These are phyloP conservation scores for Polypterus bichir DNA, from an alignment of 2,113 vertebrate species.

Conservation along the genomic window DNA sequence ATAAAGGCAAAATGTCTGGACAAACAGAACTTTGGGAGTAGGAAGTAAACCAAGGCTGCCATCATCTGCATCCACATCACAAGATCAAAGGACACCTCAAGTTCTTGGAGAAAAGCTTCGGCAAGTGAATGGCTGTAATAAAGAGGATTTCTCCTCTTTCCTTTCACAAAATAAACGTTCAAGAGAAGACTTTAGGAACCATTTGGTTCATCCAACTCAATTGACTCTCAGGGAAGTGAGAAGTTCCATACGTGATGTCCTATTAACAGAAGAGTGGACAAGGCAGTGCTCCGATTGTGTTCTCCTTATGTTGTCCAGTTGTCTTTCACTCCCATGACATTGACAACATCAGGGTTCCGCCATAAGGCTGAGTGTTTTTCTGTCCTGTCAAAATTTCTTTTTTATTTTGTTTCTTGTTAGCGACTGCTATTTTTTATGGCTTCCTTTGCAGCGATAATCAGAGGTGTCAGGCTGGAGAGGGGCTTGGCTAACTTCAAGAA, in stretches of 20 bases:
- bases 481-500: slow-evolving; percentile 98
- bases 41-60: too few species aligned
- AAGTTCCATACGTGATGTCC: background rate
- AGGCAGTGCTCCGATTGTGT: slow-evolving; percentile 9
- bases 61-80: too few species aligned
- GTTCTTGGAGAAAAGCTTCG: too few species aligned
- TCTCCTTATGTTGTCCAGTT: slow-evolving; percentile 6
- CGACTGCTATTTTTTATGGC: slow-evolving; percentile 98
- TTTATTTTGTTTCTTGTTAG: slow-evolving; percentile 36
- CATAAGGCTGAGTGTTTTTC: background rate
- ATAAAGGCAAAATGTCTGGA: too few species aligned
- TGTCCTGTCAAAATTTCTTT: background rate
- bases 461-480: slow-evolving; percentile 91
- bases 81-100: too few species aligned
- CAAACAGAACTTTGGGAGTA: too few species aligned
- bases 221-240: background rate
- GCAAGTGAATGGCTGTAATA: too few species aligned
- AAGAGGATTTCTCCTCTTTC: too few species aligned
- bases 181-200: too few species aligned
- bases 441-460: slow-evolving; percentile 97
- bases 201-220: too few species aligned
- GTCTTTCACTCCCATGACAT: background rate
- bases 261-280: slow-evolving; percentile 30
- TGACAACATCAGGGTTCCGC: background rate
- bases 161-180: too few species aligned